Percentiles rank a stretch among this genome's conserved stretches.
phyloP scores from a whole-genome alignment of 2,888 invertebrate species.

The Lamellibrachia satsuma region DNA sequence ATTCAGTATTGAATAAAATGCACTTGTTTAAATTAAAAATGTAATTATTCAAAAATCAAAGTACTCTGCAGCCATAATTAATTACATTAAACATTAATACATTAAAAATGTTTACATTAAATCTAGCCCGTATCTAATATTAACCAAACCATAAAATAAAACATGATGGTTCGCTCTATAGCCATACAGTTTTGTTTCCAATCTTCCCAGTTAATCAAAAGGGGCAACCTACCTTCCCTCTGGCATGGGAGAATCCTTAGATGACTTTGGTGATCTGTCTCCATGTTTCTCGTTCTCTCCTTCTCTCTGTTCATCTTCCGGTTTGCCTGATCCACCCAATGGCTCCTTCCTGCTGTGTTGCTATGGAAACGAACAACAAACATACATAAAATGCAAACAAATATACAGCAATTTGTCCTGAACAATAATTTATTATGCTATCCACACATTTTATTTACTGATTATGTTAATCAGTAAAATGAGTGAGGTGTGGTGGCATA shows the following conservation, averaged over 20 bases:
- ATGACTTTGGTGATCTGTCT: neutral
- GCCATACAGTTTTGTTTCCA: neutral
- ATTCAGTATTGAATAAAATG: neutral
- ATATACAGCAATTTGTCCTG: neutral
- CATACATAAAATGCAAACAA: neutral
- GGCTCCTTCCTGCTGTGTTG: conserved; percentile 37
- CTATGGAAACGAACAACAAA: conserved; percentile 18
- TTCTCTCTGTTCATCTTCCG: conserved; percentile 28
- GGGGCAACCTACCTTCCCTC: neutral
- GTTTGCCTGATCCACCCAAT: conserved; percentile 31
- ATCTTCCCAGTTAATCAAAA: neutral
- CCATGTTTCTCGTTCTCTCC: conserved; percentile 22
- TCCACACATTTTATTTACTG: too few relatives aligned
- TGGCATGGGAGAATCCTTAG: neutral
- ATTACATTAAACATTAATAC: neutral
- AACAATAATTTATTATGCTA: neutral
- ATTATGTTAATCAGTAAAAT: too few relatives aligned
- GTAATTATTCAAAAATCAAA: neutral
- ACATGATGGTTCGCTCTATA: neutral
- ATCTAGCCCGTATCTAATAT: neutral
- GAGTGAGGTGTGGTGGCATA: too few relatives aligned
- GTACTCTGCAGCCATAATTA: neutral
- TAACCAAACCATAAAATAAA: neutral
- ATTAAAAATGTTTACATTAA: neutral
- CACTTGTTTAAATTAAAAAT: neutral